These are phyloP conservation scores for Amphimallon solstitiale DNA, from an alignment of 2,888 invertebrate species.

Conservation along the genomic window DNA sequence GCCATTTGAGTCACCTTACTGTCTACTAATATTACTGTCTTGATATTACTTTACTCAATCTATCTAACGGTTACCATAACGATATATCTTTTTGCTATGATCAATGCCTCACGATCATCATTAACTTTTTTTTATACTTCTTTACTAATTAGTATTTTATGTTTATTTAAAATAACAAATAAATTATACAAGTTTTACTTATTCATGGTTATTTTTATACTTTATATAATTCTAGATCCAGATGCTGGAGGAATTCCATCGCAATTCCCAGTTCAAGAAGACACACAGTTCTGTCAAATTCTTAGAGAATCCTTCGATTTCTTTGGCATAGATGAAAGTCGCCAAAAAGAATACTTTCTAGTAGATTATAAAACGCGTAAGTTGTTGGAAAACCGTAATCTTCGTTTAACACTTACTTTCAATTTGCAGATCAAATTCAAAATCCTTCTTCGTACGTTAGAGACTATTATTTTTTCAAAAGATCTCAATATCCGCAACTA, in stretches of 20 bases:
- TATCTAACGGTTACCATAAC: no score
- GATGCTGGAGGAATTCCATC: conserved; percentile 96
- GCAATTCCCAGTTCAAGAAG: conserved; percentile 98
- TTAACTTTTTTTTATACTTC: no score
- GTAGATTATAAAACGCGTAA: conserved; percentile 98
- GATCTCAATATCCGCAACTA: conserved; percentile 97
- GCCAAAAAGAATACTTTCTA: conserved; percentile 91
- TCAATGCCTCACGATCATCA: no score
- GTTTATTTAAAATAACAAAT: no score
- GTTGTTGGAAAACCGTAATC: conserved; percentile 55
- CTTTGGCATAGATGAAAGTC: conserved; percentile 93
- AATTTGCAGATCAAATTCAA: conserved; percentile 88
- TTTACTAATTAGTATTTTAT: no score
- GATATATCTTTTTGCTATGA: no score
- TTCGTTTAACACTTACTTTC: conserved; percentile 1
- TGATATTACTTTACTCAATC: no score
- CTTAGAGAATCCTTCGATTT: conserved; percentile 96
- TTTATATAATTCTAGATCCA: no score
- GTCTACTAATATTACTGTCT: no score
- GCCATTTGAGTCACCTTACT: no score
- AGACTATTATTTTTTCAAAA: conserved; percentile 79
- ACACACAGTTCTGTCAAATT: conserved; percentile 95
- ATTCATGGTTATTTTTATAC: no score
- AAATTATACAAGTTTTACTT: no score
- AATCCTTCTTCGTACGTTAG: conserved; percentile 95